Evolutionary conservation across 2,888 invertebrate species (phyloP).

Genomic region (Pristionchus mayeri): DNA sequence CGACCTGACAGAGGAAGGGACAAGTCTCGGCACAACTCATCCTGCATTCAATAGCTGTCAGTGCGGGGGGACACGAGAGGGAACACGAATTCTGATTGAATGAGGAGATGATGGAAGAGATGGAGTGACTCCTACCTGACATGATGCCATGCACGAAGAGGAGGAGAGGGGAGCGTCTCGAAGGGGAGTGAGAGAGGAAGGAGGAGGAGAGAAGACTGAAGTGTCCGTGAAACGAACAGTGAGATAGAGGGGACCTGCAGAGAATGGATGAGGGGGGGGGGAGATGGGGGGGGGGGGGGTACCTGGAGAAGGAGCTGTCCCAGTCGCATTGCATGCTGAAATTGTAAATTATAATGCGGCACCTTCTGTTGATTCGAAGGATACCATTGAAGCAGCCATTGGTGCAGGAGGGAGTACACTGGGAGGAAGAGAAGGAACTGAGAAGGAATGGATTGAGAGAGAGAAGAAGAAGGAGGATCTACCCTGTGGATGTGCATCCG

Average conservation of each 20-base stretch:
- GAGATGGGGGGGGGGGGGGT: neutral
- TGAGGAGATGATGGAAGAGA: neutral
- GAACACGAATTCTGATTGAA: conserved; percentile 30
- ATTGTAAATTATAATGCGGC: no score
- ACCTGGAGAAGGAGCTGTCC: conserved; percentile 7
- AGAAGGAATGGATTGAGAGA: neutral
- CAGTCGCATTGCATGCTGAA: conserved; percentile 1
- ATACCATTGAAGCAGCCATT: conserved; percentile 15
- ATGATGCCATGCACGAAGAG: neutral
- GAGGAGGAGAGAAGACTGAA: neutral
- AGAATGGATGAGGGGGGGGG: neutral
- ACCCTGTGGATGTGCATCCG: conserved; percentile 27
- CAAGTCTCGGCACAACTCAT: conserved; percentile 46
- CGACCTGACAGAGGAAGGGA: conserved; percentile 12
- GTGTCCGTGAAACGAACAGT: conserved; percentile 41
- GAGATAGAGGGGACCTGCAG: conserved; percentile 17
- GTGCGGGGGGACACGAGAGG: neutral
- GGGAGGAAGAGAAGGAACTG: neutral
- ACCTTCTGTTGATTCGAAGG: no score
- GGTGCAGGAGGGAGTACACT: conserved; percentile 20
- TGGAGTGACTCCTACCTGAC: neutral
- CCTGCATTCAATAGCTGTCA: conserved; percentile 16
- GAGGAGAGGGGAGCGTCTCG: neutral
- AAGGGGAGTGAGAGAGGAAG: neutral
- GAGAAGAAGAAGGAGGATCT: neutral